Evolutionary conservation across 1,140 invertebrate species (phyloP).

Genomic region (Harpegnathos saltator): DNA sequence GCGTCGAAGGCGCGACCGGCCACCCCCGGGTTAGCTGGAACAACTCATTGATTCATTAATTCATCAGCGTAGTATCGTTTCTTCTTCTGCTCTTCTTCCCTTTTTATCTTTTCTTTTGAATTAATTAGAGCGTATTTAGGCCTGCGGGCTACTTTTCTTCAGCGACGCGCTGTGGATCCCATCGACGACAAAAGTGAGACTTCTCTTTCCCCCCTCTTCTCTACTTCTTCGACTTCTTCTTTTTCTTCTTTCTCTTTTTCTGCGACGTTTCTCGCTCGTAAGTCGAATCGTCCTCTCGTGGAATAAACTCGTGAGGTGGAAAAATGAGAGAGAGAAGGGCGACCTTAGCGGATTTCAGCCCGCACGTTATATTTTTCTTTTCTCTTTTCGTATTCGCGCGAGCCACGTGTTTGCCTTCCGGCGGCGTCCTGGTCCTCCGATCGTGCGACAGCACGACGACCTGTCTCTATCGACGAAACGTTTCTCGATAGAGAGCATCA

Average conservation of each 20-base stretch:
- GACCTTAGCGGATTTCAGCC: slow-evolving; percentile 6
- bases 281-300: too few relatives aligned
- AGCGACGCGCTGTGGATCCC: slow-evolving; percentile 77
- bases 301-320: too few relatives aligned
- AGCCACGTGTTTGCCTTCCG: not conserved
- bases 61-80: slow-evolving; percentile 39
- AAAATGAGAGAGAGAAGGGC: not conserved
- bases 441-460: not conserved
- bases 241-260: too few relatives aligned
- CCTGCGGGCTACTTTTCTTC: slow-evolving; percentile 83
- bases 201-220: slow-evolving; percentile 7
- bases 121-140: slow-evolving; percentile 83
- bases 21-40: slow-evolving; percentile 2
- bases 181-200: slow-evolving; percentile 71
- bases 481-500: not conserved
- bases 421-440: slow-evolving; percentile 6
- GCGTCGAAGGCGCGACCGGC: slow-evolving; percentile 13
- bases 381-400: not conserved
- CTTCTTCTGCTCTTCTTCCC: not conserved
- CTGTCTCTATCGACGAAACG: not conserved
- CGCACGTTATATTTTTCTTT: too few relatives aligned
- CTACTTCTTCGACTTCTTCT: not conserved
- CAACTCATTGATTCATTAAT: not conserved
- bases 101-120: slow-evolving; percentile 41
- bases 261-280: too few relatives aligned